Evolutionary conservation across 2,888 invertebrate species (phyloP).

Genomic region (Allacma fusca): DNA sequence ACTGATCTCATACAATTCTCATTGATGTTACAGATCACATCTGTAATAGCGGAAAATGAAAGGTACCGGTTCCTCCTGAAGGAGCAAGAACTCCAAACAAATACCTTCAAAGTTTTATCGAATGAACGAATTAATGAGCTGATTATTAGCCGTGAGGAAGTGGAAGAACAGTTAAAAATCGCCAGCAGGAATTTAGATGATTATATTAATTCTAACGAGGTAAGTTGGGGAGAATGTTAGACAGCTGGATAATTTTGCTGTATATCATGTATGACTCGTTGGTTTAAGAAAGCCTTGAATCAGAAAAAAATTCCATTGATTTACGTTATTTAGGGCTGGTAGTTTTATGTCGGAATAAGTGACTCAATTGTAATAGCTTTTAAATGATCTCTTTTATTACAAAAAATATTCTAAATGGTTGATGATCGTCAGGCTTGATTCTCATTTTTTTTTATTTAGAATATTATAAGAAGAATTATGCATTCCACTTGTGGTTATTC

Average conservation of each 20-base stretch:
- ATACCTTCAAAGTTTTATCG: background rate
- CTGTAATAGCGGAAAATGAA: conserved; percentile 4
- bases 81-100: background rate
- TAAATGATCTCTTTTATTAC: no score
- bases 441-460: no score
- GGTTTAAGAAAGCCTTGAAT: no score
- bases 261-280: no score
- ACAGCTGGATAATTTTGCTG: background rate
- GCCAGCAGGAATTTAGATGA: background rate
- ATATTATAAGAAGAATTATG: no score
- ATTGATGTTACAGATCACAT: background rate
- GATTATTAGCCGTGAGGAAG: background rate
- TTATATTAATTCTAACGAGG: conserved; percentile 9
- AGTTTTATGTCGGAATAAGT: no score
- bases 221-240: background rate
- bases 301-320: no score
- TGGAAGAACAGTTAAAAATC: background rate
- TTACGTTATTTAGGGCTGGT: no score
- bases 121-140: conserved; percentile 21
- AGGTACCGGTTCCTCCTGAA: background rate
- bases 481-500: no score
- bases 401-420: no score
- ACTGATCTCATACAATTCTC: background rate
- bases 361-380: no score
- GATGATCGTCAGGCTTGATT: no score